Evolutionary conservation across 1,140 invertebrate genomes (phyloP).

Genomic region (Heliconius hewitsoni): DNA sequence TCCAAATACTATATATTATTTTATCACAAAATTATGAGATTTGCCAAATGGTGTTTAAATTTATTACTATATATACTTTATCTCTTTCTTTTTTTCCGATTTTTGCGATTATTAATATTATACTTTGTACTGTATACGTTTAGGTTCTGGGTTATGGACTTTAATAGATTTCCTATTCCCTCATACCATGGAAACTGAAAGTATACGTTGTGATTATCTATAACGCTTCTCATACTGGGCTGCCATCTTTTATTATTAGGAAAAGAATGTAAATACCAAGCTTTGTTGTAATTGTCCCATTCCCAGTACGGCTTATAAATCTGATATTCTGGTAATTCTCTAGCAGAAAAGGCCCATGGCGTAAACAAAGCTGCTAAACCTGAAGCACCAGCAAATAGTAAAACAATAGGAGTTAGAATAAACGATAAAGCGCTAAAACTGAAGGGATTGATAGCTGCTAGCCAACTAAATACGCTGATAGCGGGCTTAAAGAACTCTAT

Average conservation of each 20-base stretch:
- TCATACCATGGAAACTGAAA: slow-evolving; percentile 46
- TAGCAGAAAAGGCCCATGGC: slow-evolving; percentile 59
- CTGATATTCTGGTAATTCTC: slow-evolving; percentile 61
- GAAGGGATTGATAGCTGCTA: slow-evolving; percentile 68
- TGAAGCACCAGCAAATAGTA: slow-evolving; percentile 64
- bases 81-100: slow-evolving; percentile 55
- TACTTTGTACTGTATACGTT: neutral
- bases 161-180: slow-evolving; percentile 58
- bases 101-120: slow-evolving; percentile 22
- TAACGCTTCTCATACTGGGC: slow-evolving; percentile 35
- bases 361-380: slow-evolving; percentile 63
- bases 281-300: slow-evolving; percentile 62
- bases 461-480: slow-evolving; percentile 64
- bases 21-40: no score
- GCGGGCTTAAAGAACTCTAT: slow-evolving; percentile 64
- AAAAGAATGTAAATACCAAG: slow-evolving; percentile 58
- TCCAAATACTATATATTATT: no score
- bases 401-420: slow-evolving; percentile 64
- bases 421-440: slow-evolving; percentile 66
- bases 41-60: neutral
- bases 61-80: neutral
- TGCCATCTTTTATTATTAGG: slow-evolving; percentile 45
- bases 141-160: slow-evolving; percentile 32
- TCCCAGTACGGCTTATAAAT: slow-evolving; percentile 59
- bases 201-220: slow-evolving; percentile 27